phyloP scores from a whole-genome alignment of 2,888 invertebrate species.

The Latrodectus hesperus region DNA sequence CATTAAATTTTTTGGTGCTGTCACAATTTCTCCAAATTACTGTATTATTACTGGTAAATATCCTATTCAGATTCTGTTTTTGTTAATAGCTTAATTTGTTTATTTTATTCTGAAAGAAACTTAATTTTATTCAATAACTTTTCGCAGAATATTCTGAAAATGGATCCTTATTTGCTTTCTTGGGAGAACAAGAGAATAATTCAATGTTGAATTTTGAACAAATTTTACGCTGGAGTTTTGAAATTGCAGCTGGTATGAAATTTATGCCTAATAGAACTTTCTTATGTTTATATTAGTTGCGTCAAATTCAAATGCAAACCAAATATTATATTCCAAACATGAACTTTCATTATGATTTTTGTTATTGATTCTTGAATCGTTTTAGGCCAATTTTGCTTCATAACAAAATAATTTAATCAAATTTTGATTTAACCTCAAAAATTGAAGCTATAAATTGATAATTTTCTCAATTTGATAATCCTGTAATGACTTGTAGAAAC shows the following conservation, averaged over 20 bases:
- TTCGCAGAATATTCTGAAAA: conserved; percentile 67
- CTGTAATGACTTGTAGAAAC: no score
- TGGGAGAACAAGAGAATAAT: conserved; percentile 67
- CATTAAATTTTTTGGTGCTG: conserved; percentile 76
- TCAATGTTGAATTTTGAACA: conserved; percentile 69
- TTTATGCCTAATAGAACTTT: no score
- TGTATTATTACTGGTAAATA: conserved; percentile 76
- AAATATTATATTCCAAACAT: no score
- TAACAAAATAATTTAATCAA: no score
- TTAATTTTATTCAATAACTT: conserved; percentile 1
- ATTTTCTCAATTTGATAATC: no score
- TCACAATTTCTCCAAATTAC: conserved; percentile 75
- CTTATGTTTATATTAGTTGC: no score
- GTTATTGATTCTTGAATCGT: no score
- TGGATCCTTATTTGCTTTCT: conserved; percentile 68
- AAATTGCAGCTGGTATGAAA: conserved; percentile 65
- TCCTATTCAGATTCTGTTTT: background rate
- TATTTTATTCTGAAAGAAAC: background rate
- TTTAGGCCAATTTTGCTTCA: no score
- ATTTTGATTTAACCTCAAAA: no score
- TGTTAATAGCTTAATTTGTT: background rate
- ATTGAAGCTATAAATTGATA: no score
- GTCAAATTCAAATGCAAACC: no score
- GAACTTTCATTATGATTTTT: no score
- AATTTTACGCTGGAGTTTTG: conserved; percentile 67